A percentile compares a stretch with the other conserved stretches of the same genome.
phyloP scores from a whole-genome alignment of 2,113 vertebrate genomes.

The Boulengeromyrus knoepffleri region DNA sequence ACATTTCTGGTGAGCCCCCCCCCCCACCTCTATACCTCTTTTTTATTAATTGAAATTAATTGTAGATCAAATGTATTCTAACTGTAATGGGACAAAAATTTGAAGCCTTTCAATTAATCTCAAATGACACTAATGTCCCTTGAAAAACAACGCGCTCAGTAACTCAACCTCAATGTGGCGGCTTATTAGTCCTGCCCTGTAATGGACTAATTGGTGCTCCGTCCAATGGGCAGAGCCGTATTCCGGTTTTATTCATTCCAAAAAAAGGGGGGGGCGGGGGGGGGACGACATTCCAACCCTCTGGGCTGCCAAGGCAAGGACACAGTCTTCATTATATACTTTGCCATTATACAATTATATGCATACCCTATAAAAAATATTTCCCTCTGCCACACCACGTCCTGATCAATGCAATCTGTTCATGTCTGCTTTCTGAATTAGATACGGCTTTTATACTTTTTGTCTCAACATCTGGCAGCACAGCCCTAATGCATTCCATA shows the following conservation, averaged over 20 bases:
- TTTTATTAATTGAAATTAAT: neutral
- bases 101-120: neutral
- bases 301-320: neutral
- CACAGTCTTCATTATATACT: neutral
- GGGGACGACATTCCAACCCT: neutral
- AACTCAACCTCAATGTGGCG: neutral
- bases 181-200: neutral
- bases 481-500: neutral
- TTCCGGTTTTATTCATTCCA: neutral
- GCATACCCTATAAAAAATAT: slow-evolving; percentile 1
- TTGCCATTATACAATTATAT: slow-evolving; percentile 7
- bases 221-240: neutral
- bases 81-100: neutral
- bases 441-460: neutral
- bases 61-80: neutral
- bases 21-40: neutral
- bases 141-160: neutral
- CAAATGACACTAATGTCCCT: neutral
- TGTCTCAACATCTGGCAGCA: neutral
- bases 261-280: neutral
- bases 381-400: neutral
- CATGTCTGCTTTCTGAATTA: slow-evolving; percentile 8
- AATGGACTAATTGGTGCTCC: neutral
- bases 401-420: slow-evolving; percentile 10
- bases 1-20: neutral